Base-by-base conservation (phyloP, 2,113 vertebrate genomes). In the Cygnus atratus region DNA sequence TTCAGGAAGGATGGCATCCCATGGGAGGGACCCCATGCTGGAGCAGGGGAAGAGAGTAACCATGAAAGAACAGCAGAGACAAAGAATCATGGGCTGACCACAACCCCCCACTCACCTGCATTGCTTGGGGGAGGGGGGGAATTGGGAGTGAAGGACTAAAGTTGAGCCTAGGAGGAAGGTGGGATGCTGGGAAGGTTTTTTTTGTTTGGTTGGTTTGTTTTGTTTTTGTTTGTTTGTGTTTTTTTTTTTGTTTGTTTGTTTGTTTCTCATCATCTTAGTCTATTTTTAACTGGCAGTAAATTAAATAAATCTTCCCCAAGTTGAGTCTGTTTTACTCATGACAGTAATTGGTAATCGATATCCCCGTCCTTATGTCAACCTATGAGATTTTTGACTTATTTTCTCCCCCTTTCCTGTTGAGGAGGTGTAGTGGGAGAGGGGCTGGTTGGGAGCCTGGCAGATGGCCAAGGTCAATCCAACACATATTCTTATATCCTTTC, bases 1-100 rank as follows among this genome's bases (percentile, higher is more conserved):
- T 50, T 50, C 48, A 22, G 48, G 44, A 37, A 72, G 28, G 25
- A 58, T 33, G 9, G 1, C 33, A 63, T 16, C 9, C 46, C 22
- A 21, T 3, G 6, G 16, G 12, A 77, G 3, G 5, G 9, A 43
- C 3, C 8, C 8, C 26, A 54, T 0, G 0, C 8, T 43, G 25
- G 41, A 63, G 15, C 9, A 54, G 29, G 1, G 18, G 6, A 77
- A 62, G 17, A 74, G 5, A 0, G 2, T 33, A 17, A 70, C 13
- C n/a, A 48, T 7, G 58, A 76, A 35, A 4, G 19, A 44, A 12
- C 5, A 3, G 3, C n/a, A 35, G 55, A 43, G 25, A 54, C 11
- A 22, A 79, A 5, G 3, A 35, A 6, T 33, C 57, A 2, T 24
- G 8, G 48, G 11, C 4, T 54, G 55, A 29, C 21, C 7, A 35